These are phyloP conservation scores for Mimachlamys varia DNA, from an alignment of 2,888 invertebrate genomes.

Conservation along the genomic window DNA sequence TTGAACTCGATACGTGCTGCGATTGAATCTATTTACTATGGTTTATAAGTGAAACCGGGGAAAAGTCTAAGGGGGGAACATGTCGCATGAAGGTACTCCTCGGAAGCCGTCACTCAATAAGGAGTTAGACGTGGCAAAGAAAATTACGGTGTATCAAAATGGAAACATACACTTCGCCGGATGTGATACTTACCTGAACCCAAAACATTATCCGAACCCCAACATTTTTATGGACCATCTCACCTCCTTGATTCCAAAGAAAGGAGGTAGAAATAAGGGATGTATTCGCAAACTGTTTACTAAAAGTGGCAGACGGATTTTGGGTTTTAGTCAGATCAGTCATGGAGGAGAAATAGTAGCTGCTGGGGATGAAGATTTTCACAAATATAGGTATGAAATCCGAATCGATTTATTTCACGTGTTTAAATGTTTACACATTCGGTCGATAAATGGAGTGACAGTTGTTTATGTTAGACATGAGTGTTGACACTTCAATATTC, in stretches of 20 bases:
- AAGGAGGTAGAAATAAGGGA: conserved; percentile 21
- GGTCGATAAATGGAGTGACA: background rate
- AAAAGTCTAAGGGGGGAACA: background rate
- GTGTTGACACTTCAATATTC: background rate
- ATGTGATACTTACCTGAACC: background rate
- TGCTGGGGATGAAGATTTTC: background rate
- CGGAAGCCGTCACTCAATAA: background rate
- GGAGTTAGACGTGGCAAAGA: background rate
- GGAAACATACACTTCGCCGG: background rate
- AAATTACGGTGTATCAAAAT: background rate
- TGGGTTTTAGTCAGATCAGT: background rate
- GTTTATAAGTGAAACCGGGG: conserved; percentile 30
- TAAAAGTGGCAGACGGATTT: background rate
- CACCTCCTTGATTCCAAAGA: background rate
- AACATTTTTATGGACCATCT: conserved; percentile 22
- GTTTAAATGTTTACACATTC: conserved; percentile 22
- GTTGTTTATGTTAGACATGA: background rate
- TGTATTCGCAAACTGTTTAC: background rate
- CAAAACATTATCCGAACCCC: background rate
- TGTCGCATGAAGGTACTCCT: background rate
- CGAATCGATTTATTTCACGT: conserved; percentile 6
- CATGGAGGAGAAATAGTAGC: conserved; percentile 11
- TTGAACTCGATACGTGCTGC: conserved; percentile 20
- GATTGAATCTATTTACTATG: background rate
- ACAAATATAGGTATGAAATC: background rate